Conservation (phyloP, 2,888 invertebrate species). For the Hirtodrosophila confusa region DNA sequence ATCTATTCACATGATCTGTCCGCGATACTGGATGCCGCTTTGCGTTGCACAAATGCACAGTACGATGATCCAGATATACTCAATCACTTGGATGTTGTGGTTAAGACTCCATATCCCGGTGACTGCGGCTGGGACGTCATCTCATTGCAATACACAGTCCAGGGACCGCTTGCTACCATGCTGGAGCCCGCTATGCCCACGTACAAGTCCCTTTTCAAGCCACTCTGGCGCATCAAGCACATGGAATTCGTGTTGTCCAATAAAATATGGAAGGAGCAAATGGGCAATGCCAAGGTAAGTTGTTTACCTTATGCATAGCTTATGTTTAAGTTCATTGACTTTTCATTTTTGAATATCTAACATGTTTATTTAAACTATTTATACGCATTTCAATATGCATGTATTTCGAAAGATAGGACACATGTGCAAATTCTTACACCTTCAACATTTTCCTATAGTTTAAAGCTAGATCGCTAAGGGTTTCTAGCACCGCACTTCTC, state of each 20-base stretch:
- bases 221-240: conserved; percentile 84
- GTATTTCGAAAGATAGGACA: too few species aligned
- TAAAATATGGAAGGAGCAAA: conserved; percentile 84
- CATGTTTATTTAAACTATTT: too few species aligned
- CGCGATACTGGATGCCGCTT: conserved; percentile 92
- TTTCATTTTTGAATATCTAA: too few species aligned
- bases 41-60: conserved; percentile 96
- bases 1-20: conserved; percentile 95
- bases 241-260: conserved; percentile 84
- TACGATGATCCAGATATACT: conserved; percentile 96
- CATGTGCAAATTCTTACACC: too few species aligned
- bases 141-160: conserved; percentile 83
- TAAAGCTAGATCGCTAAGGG: too few species aligned
- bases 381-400: too few species aligned
- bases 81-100: conserved; percentile 92
- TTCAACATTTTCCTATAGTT: too few species aligned
- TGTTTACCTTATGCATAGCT: too few species aligned
- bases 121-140: conserved; percentile 84
- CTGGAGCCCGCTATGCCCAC: conserved; percentile 83
- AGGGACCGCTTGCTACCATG: conserved; percentile 84
- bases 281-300: conserved; percentile 83
- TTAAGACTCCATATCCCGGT: conserved; percentile 85
- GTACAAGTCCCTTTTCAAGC: conserved; percentile 83
- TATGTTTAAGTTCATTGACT: not conserved
- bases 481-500: too few species aligned